These are phyloP conservation scores for Arvicanthis niloticus DNA, from an alignment of 2,113 vertebrate genomes.

Conservation along the genomic window DNA sequence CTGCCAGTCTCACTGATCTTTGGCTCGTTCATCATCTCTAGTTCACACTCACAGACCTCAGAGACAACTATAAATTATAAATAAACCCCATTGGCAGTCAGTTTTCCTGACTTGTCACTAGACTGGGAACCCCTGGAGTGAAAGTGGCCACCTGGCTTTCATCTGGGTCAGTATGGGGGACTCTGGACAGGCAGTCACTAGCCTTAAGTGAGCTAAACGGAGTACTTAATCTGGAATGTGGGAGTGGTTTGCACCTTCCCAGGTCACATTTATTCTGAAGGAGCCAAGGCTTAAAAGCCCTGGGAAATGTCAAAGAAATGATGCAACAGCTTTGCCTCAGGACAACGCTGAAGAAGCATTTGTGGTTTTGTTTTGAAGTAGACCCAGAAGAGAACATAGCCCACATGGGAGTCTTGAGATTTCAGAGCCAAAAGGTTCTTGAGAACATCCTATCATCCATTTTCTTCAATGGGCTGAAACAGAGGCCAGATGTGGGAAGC, in stretches of 20 bases:
- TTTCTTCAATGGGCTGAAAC: not conserved
- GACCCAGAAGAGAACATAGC: not conserved
- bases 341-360: not conserved
- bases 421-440: not conserved
- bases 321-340: not conserved
- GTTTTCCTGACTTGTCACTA: not conserved
- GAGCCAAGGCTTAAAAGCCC: not conserved
- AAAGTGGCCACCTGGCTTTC: not conserved
- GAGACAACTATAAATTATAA: not conserved
- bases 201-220: not conserved
- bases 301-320: slow-evolving; percentile 11
- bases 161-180: not conserved
- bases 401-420: not conserved
- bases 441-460: not conserved
- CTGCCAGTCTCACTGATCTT: not conserved
- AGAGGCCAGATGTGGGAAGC: not conserved
- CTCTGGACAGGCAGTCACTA: not conserved
- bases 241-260: not conserved
- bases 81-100: not conserved
- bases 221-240: not conserved
- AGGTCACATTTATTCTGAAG: not conserved
- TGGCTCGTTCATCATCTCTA: not conserved
- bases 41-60: not conserved
- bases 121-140: not conserved
- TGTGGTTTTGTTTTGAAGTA: not conserved